Evolutionary conservation across 2,113 vertebrate genomes (phyloP), one percentile per base, ranked within the genome.

Genomic region (Tricholaema leucomelas): DNA sequence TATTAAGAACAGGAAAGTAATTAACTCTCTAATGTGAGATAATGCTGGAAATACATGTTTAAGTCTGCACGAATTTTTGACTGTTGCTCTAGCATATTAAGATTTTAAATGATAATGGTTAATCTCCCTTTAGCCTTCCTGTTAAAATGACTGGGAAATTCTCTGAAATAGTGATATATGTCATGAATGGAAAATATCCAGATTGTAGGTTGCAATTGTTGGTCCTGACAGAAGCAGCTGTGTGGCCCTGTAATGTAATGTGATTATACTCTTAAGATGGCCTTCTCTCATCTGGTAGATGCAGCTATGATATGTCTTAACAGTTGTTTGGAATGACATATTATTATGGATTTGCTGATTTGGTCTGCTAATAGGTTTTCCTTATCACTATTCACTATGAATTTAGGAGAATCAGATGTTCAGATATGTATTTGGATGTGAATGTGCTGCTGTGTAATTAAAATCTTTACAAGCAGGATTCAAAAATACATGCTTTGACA

Each of bases 1-100:
- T 93, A 93, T 89, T 96, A 95, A 87, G 96, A 96, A 95, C 90
- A 89, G 95, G 89, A 79, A 94, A 95, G 91, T 85, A 95, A 96
- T 97, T 97, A 96, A 96, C 93, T 79, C 81, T 95, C 87, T 95
- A 96, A 96, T 91, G 78, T 87, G 75, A 94, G 81, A 90, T 95
- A 96, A 95, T 89, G 65, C 70, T 95, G 70, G 56, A 95, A 96
- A 87, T 48, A 93, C 81, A 94, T 17, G 6, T 85, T 95, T 92
- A 78, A 89, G 38, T 85, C 89, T 84, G 55, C n/a, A 74, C 79
- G 66, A 87, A 46, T 85, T 76, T 96, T 90, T 90, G 28, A 8
- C 33, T 88, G 60, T 85, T 91, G n/a, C 48, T 78, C 28, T 76
- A 77, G 23, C 31, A 78, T 71, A 87, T 91, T 91, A 78, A 81